Conservation (phyloP, 2,113 vertebrate genomes). For the Lophura nycthemera region DNA sequence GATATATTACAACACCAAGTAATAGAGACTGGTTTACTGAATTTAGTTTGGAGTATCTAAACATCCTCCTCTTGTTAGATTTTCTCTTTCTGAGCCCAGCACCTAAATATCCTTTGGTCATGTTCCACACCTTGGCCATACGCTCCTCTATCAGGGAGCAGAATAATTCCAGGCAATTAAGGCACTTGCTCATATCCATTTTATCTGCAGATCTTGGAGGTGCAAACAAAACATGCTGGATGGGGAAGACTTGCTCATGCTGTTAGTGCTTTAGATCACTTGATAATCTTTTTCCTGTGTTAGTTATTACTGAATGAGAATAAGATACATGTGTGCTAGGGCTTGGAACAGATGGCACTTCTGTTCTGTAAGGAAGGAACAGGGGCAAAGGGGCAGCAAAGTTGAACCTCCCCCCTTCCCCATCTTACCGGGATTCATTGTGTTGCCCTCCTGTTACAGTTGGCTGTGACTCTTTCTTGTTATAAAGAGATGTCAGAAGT, state of each 20-base stretch:
- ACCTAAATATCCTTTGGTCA: background rate
- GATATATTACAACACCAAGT: background rate
- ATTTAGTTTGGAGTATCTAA: background rate
- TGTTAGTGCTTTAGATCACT: slow-evolving; percentile 50
- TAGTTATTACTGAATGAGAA: slow-evolving; percentile 73
- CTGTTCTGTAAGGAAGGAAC: slow-evolving; percentile 66
- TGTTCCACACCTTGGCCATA: slow-evolving; percentile 29
- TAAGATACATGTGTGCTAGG: slow-evolving; percentile 59
- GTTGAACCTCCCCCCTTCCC: slow-evolving; percentile 65
- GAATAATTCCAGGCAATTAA: slow-evolving; percentile 30
- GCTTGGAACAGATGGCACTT: slow-evolving; percentile 79
- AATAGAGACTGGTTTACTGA: background rate
- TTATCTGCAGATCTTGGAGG: slow-evolving; percentile 38
- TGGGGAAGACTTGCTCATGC: slow-evolving; percentile 22
- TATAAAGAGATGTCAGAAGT: slow-evolving; percentile 72
- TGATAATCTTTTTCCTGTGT: slow-evolving; percentile 71
- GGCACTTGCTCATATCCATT: background rate
- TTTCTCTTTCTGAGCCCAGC: background rate
- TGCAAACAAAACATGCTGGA: slow-evolving; percentile 31
- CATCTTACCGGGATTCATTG: slow-evolving; percentile 57
- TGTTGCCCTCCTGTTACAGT: slow-evolving; percentile 72
- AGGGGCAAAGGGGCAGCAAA: slow-evolving; percentile 62
- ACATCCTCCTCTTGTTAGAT: background rate
- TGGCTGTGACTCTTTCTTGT: slow-evolving; percentile 73
- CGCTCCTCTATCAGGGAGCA: background rate